These are phyloP conservation scores for Ectemnius continuus DNA, from an alignment of 2,888 invertebrate species.

Conservation along the genomic window DNA sequence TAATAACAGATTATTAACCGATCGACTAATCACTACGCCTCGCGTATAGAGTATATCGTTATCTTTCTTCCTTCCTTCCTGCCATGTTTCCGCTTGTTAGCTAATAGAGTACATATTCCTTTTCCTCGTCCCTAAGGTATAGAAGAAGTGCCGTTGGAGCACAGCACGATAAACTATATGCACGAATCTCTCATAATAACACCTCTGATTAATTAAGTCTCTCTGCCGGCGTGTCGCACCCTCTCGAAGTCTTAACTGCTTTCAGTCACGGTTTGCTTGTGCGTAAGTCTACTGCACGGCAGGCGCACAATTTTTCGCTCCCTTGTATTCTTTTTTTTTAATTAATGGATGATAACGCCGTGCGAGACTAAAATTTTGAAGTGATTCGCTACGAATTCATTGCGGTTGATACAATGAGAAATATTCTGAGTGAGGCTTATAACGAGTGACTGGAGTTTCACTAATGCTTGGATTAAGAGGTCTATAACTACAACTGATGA, in stretches of 20 bases:
- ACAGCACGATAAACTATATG: constrained; percentile 60
- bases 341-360: background rate
- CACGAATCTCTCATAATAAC: constrained; percentile 56
- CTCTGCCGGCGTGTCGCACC: constrained; percentile 40
- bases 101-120: constrained; percentile 8
- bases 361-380: background rate
- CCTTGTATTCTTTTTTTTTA: background rate
- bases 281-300: constrained; percentile 55
- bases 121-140: constrained; percentile 15
- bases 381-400: background rate
- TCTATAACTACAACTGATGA: background rate
- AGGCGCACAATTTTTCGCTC: constrained; percentile 11
- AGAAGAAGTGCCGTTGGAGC: constrained; percentile 23
- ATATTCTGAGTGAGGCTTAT: constrained; percentile 9
- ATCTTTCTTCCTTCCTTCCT: background rate
- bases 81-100: constrained; percentile 5
- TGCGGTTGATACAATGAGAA: background rate
- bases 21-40: constrained; percentile 24
- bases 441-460: background rate
- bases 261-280: constrained; percentile 49
- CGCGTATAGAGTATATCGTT: constrained; percentile 3
- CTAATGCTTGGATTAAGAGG: background rate
- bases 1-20: constrained; percentile 38
- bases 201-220: constrained; percentile 55
- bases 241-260: too few relatives aligned